Conservation (phyloP, 1,140 invertebrate genomes). For the Eufriesea mexicana region DNA sequence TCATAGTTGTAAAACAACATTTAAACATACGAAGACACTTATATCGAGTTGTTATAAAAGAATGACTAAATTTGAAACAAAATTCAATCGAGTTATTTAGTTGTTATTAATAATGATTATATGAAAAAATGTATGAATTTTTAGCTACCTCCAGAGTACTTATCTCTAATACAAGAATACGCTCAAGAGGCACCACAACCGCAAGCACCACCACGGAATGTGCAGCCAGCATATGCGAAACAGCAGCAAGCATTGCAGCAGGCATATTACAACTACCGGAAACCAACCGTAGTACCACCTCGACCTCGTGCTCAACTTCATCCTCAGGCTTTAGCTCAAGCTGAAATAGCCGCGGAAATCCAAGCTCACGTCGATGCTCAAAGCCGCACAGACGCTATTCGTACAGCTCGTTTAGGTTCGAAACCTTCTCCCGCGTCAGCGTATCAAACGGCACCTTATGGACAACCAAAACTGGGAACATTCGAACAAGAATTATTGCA, state of each 20-base stretch:
- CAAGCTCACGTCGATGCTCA: slow-evolving; percentile 73
- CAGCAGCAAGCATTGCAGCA: slow-evolving; percentile 78
- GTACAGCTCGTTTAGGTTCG: slow-evolving; percentile 64
- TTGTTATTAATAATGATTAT: neutral
- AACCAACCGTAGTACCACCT: slow-evolving; percentile 73
- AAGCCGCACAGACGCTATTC: slow-evolving; percentile 66
- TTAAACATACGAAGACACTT: neutral
- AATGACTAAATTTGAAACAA: neutral
- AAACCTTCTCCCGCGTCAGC: slow-evolving; percentile 58
- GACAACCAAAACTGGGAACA: slow-evolving; percentile 73
- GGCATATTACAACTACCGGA: slow-evolving; percentile 77
- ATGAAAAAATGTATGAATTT: slow-evolving; percentile 53
- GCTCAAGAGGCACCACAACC: slow-evolving; percentile 64
- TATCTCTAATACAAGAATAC: slow-evolving; percentile 77
- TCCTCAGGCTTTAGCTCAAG: slow-evolving; percentile 74
- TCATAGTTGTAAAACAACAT: no score
- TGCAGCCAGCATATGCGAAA: slow-evolving; percentile 72
- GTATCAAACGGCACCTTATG: slow-evolving; percentile 68
- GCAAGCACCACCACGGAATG: slow-evolving; percentile 63
- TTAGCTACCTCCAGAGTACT: slow-evolving; percentile 78
- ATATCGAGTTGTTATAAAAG: neutral
- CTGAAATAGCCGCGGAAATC: slow-evolving; percentile 70
- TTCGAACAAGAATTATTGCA: slow-evolving; percentile 78
- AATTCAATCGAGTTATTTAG: neutral
- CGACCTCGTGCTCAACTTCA: slow-evolving; percentile 74